These are phyloP conservation scores for Halisarca cf. caerulea DNA, from an alignment of 37 sponge, comb jelly and placozoan genomes.

Conservation along the genomic window DNA sequence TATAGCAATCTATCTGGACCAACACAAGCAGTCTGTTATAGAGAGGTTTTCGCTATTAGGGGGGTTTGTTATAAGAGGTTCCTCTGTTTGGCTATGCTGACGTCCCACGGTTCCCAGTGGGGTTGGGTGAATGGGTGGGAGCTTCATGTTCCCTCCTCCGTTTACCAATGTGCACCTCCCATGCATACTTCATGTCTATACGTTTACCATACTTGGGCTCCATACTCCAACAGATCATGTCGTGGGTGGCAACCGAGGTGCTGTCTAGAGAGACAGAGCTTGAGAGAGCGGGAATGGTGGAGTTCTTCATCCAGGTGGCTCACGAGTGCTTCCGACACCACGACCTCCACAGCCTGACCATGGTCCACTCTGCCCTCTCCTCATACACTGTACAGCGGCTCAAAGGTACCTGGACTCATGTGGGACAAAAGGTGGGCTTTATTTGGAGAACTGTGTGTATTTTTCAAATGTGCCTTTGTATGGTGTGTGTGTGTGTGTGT, in stretches of 20 bases:
- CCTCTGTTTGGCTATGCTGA: no score
- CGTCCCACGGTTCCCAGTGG: no score
- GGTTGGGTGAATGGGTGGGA: no score
- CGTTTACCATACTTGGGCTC: no score
- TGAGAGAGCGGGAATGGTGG: slow-evolving; percentile 55
- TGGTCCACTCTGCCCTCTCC: slow-evolving; percentile 64
- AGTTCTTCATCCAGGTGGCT: slow-evolving; percentile 73
- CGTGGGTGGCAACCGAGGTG: slow-evolving; percentile 79
- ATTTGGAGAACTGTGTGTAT: slow-evolving; percentile 20
- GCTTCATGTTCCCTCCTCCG: no score
- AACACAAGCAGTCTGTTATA: no score
- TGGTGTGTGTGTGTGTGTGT: background rate
- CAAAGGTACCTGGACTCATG: slow-evolving; percentile 58
- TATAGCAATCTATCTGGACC: no score
- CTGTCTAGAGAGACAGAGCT: slow-evolving; percentile 40
- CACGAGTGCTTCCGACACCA: slow-evolving; percentile 62
- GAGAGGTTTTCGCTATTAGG: no score
- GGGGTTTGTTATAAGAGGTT: no score
- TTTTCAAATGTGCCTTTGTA: background rate
- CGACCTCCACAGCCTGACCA: slow-evolving; percentile 71
- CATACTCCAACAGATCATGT: no score
- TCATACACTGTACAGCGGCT: slow-evolving; percentile 55
- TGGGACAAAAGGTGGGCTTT: slow-evolving; percentile 73
- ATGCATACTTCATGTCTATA: background rate
- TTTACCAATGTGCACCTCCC: background rate